Evolutionary conservation across 2,888 invertebrate genomes (phyloP), one percentile per base, ranked within the genome.

Genomic region (Rotaria magnacalcarata): DNA sequence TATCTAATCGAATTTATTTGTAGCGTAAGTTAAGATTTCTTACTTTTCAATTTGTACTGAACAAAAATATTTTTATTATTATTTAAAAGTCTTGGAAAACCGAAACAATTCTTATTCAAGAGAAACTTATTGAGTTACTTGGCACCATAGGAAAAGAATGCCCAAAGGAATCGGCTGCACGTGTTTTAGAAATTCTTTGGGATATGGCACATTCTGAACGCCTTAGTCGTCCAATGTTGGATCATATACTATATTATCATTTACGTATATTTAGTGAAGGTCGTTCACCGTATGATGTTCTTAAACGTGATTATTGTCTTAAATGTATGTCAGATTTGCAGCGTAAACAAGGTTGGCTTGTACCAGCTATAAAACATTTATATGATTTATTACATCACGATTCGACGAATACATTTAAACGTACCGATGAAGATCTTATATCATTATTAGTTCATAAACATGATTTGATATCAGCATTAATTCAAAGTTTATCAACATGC

Each of bases 321-420:
- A 91, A 91, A 87, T 92, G 92, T 89, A 90, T 92, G 14, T 91
- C 91, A 41, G 92, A 92, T 88, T 91, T 92, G 90, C 88, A 91
- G 91, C 89, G 91, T 84, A 60, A 56, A 47, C 43, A 80, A 58
- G n/a, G 11, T 34, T 58, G 85, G 84, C 50, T 75, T n/a, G n/a
- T 80, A 67, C 84, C 84, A 52, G 60, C 47, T 47, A 80, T 43
- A 24, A 85, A 85, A 80, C 47, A 50, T 58, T n/a, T 86, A 34
- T 43, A 85, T 56, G 86, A 86, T 47, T 56, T 86, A 19, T 75
- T 86, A 43, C 54, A 41, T 41, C 80, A 86, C n/a, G 56, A 75
- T 80, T 74, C 75, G 27, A 50, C 85, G 8, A 85, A 54, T 11
- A 84, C 60, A 47, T 75, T 85, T 34, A 86, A 86, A 84, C 54